phyloP scores from a whole-genome alignment of 2,113 vertebrate genomes.

The Thryonomys swinderianus region DNA sequence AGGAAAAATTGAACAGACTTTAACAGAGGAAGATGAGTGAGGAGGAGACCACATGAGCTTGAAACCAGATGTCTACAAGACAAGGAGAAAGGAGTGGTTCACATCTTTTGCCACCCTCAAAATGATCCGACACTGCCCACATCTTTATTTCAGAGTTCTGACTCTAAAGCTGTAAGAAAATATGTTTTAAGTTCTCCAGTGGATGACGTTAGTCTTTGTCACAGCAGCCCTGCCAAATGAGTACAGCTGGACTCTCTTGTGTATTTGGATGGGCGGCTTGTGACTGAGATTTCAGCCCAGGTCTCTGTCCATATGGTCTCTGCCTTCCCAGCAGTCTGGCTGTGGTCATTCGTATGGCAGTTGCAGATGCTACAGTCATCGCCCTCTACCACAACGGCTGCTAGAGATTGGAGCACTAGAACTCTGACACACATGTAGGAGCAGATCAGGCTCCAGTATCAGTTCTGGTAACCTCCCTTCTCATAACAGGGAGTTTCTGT shows the following conservation, averaged over 20 bases:
- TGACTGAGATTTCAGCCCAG: not conserved
- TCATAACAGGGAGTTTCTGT: not conserved
- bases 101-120: not conserved
- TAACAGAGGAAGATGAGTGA: not conserved
- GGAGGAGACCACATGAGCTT: not conserved
- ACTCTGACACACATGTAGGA: not conserved
- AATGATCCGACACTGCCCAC: not conserved
- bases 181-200: not conserved
- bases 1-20: not conserved
- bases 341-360: not conserved
- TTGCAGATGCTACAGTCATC: not conserved
- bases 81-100: not conserved
- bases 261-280: not conserved
- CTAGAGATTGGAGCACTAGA: not conserved
- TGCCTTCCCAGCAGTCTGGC: not conserved
- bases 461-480: not conserved
- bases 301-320: not conserved
- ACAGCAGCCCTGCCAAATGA: not conserved
- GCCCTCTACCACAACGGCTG: too few species aligned
- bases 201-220: not conserved
- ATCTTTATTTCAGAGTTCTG: not conserved
- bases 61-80: not conserved
- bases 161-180: not conserved
- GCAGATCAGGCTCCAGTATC: not conserved
- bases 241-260: fast-evolving